phyloP scores from a whole-genome alignment of 2,888 invertebrate species.

The Tetragonisca angustula region DNA sequence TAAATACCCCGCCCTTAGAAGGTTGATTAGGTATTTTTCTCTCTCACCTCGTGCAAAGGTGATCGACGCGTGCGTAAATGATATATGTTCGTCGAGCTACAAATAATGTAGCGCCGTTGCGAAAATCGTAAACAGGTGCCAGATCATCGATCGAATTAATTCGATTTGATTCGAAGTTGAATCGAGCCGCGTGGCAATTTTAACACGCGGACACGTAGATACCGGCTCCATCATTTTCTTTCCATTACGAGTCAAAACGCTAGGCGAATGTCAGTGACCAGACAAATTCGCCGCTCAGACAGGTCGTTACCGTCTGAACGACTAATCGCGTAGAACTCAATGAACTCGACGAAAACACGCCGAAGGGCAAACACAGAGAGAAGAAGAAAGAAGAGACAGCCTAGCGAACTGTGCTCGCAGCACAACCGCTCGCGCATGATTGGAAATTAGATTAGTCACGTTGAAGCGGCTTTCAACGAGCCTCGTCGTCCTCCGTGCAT shows the following conservation, averaged over 20 bases:
- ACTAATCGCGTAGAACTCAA: constrained; percentile 74
- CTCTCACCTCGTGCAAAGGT: background rate
- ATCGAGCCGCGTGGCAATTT: background rate
- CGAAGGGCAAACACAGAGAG: constrained; percentile 26
- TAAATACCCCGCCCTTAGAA: too few species aligned
- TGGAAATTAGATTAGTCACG: constrained; percentile 79
- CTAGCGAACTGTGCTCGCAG: constrained; percentile 39
- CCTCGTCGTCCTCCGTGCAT: constrained; percentile 31
- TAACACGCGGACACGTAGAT: background rate
- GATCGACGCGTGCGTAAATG: background rate
- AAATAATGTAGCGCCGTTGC: background rate
- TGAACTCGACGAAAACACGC: constrained; percentile 67
- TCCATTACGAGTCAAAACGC: constrained; percentile 15
- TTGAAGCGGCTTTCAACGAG: constrained; percentile 75
- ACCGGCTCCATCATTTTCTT: background rate
- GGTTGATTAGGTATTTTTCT: background rate
- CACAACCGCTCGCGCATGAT: constrained; percentile 68
- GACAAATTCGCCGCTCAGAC: constrained; percentile 70
- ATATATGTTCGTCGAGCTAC: background rate
- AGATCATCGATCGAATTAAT: background rate
- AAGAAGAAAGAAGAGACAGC: constrained; percentile 40
- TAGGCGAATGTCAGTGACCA: constrained; percentile 20
- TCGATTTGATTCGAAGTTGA: background rate
- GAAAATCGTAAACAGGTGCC: background rate
- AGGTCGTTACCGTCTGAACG: constrained; percentile 52